phyloP scores from a whole-genome alignment of 2,888 invertebrate species.

The Muscina levida region DNA sequence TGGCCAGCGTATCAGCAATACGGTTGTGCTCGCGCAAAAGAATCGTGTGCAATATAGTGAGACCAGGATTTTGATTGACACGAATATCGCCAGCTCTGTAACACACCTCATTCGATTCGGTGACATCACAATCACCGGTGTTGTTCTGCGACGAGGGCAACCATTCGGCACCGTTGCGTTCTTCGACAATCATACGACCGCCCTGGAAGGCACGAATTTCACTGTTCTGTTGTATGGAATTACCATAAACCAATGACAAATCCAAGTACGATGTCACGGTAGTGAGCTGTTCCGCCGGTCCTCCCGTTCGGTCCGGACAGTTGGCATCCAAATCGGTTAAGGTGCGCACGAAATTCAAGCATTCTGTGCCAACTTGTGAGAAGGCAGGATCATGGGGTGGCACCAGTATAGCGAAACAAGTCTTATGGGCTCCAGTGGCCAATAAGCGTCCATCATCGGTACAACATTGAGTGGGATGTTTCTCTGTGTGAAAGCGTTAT shows the following conservation, averaged over 20 bases:
- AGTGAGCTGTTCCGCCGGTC: conserved; percentile 85
- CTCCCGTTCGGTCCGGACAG: conserved; percentile 81
- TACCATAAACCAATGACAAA: conserved; percentile 90
- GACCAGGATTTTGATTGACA: conserved; percentile 80
- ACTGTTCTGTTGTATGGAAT: conserved; percentile 83
- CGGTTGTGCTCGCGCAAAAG: conserved; percentile 81
- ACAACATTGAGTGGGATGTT: conserved; percentile 84
- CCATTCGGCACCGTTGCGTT: conserved; percentile 86
- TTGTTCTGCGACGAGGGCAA: conserved; percentile 86
- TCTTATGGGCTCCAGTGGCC: conserved; percentile 78
- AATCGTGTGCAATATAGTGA: conserved; percentile 80
- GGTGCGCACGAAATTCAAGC: conserved; percentile 86
- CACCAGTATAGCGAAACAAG: conserved; percentile 82
- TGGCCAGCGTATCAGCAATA: conserved; percentile 78
- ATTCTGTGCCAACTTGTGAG: conserved; percentile 81
- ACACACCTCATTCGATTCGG: conserved; percentile 85
- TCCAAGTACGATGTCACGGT: conserved; percentile 83
- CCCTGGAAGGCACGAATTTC: conserved; percentile 85
- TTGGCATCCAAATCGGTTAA: conserved; percentile 84
- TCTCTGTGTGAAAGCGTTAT: conserved; percentile 80
- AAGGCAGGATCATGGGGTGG: conserved; percentile 83
- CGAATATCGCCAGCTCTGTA: conserved; percentile 85
- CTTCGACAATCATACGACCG: conserved; percentile 84
- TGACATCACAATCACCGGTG: conserved; percentile 85
- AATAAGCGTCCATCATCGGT: conserved; percentile 82